Percentiles rank a stretch among this genome's conserved stretches.
These are phyloP conservation scores for Erethizon dorsatum DNA, from an alignment of 2,797 vertebrate species.

Conservation along the genomic window DNA sequence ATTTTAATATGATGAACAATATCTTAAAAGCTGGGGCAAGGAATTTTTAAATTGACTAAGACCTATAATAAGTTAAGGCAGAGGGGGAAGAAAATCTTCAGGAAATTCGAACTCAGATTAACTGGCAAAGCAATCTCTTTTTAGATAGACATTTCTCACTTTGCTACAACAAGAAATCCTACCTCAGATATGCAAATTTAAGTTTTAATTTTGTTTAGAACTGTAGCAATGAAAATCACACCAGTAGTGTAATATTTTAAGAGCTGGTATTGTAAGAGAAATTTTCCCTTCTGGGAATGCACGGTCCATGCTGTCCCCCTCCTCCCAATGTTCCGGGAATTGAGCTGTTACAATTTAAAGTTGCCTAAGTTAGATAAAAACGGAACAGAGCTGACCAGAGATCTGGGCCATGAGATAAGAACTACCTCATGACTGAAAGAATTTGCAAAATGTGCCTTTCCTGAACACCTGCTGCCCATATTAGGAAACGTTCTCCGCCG, in stretches of 20 bases:
- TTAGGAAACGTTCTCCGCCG: too few relatives aligned
- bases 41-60: neutral
- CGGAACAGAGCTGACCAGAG: too few relatives aligned
- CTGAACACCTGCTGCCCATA: too few relatives aligned
- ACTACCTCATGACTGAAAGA: too few relatives aligned
- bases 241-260: neutral
- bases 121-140: neutral
- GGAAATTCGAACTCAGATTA: neutral
- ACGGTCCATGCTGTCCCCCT: too few relatives aligned
- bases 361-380: too few relatives aligned
- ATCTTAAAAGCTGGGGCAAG: neutral
- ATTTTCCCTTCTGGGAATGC: too few relatives aligned
- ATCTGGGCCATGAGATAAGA: too few relatives aligned
- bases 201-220: neutral
- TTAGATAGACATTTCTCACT: neutral
- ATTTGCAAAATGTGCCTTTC: too few relatives aligned
- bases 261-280: neutral
- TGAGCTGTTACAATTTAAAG: too few relatives aligned
- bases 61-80: neutral
- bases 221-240: neutral
- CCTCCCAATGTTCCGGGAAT: too few relatives aligned
- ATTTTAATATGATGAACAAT: neutral
- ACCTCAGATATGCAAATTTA: neutral
- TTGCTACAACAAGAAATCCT: neutral
- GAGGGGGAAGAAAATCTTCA: neutral